Evolutionary conservation across 2,113 vertebrate genomes (phyloP).

Genomic region (Pedetes capensis): DNA sequence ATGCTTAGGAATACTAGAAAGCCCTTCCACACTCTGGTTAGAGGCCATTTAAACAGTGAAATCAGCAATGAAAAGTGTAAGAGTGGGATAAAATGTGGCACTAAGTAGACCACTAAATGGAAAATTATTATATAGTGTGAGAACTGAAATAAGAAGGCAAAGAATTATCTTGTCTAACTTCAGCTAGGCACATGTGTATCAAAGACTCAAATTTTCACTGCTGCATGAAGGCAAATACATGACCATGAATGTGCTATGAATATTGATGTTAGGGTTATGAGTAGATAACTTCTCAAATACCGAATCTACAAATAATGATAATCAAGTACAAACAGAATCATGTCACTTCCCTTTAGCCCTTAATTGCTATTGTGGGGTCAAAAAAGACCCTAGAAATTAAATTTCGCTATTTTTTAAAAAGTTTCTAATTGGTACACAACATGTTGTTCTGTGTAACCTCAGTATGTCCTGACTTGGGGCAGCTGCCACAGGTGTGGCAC

Average conservation of each 20-base stretch:
- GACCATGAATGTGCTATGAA: not conserved
- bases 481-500: too few species aligned
- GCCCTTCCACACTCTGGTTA: not conserved
- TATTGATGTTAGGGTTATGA: not conserved
- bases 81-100: not conserved
- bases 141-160: not conserved
- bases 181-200: not conserved
- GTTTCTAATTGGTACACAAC: too few species aligned
- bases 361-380: too few species aligned
- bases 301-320: not conserved
- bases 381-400: too few species aligned
- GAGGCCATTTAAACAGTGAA: not conserved
- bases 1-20: not conserved
- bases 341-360: accelerated
- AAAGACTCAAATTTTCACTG: not conserved
- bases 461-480: too few species aligned
- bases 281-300: not conserved
- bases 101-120: not conserved
- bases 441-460: too few species aligned
- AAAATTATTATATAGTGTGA: not conserved
- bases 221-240: not conserved
- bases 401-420: too few species aligned
- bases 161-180: not conserved
- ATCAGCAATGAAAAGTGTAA: not conserved
- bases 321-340: not conserved